Conservation (phyloP, 2,797 vertebrate species). For the Gambusia yucatana region DNA sequence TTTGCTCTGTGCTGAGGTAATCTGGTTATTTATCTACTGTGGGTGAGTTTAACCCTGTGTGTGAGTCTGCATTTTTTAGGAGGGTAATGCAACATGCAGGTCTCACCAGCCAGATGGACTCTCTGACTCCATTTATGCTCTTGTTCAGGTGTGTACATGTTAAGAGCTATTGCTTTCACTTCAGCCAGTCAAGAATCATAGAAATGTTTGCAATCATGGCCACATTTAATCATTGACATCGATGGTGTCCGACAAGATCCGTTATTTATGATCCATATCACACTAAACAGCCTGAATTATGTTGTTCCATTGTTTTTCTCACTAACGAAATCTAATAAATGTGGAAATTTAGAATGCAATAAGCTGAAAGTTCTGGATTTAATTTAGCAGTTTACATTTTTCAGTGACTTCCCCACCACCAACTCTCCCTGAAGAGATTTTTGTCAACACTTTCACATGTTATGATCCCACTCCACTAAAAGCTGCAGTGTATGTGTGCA, state of each 20-base stretch:
- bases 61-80: constrained; percentile 24
- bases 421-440: constrained; percentile 21
- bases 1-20: not conserved
- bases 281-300: not conserved
- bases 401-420: constrained; percentile 9
- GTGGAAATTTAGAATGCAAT: constrained; percentile 3
- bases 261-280: not conserved
- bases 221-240: not conserved
- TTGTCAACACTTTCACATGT: constrained; percentile 20
- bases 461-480: constrained; percentile 7
- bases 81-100: constrained; percentile 59
- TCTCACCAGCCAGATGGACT: constrained; percentile 34
- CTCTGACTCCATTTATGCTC: constrained; percentile 36
- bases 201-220: not conserved
- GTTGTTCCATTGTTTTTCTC: constrained; percentile 1
- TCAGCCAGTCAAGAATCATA: not conserved
- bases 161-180: not conserved
- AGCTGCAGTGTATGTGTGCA: not conserved
- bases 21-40: not conserved
- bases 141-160: not conserved
- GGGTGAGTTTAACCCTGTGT: constrained; percentile 11
- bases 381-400: constrained; percentile 13
- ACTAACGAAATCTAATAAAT: constrained; percentile 1
- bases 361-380: constrained; percentile 4
- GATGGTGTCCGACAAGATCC: not conserved